Conservation (phyloP, 64 coral and sea anemone genomes). For the Pocillopora damicornis region DNA sequence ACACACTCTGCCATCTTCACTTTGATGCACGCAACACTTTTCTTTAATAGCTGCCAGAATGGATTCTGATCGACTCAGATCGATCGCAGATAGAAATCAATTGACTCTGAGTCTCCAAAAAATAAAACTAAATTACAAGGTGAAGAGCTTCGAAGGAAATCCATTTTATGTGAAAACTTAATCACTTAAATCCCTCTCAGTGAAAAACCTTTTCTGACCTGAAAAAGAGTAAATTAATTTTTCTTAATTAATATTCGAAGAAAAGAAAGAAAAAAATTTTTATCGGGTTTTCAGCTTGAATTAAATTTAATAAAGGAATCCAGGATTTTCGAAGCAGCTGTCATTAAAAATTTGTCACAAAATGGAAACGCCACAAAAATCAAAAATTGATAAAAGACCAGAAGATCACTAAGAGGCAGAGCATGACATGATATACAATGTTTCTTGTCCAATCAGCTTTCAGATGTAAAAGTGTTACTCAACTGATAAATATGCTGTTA, state of each 20-base stretch:
- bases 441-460: neutral
- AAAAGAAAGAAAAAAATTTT: neutral
- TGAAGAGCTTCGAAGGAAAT: too few species aligned
- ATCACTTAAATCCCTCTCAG: too few species aligned
- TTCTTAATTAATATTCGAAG: too few species aligned
- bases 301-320: neutral
- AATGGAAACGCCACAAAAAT: neutral
- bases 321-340: neutral
- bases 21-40: conserved; percentile 9
- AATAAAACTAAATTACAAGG: too few species aligned
- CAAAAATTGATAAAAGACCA: neutral
- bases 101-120: neutral
- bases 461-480: neutral
- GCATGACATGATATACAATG: neutral
- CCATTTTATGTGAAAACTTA: too few species aligned
- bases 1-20: neutral
- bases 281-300: neutral
- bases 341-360: neutral
- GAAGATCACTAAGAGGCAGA: neutral
- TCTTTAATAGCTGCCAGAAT: neutral
- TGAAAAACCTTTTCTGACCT: neutral
- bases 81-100: neutral
- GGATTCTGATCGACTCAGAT: neutral
- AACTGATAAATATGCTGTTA: neutral
- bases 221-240: neutral